Base-by-base conservation (phyloP, 2,888 invertebrate species). In the Sphecodes monilicornis region DNA sequence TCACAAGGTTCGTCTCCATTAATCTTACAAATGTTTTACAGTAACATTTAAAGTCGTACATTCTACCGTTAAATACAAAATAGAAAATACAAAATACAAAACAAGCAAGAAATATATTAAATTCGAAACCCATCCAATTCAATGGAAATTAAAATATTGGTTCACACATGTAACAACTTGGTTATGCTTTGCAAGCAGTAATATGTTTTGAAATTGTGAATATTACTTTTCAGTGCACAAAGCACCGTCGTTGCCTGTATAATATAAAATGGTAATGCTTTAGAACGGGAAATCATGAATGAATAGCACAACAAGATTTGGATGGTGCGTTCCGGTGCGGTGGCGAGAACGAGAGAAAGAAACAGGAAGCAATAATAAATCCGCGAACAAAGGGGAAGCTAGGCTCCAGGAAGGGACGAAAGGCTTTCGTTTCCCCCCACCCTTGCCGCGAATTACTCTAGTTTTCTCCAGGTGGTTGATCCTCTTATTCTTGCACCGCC, bases 401-500 rank as follows among this genome's bases (percentile, higher is more conserved):
- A 8, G 18, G 16, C 32, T 18, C 32, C 32, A 6, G 29, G 32
- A 64, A 64, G 32, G 32, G 64, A 18, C 64, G 64, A 64, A 64
- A 66, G 36, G 66, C 66, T 66, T 36, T 36, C 66, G 8, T 11
- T 36, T 36, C 66, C 36, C 29, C 6, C 6, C 22, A 11, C 36
- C 57, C 57, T 6, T n/a, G 16, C 26, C 57, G 6, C n/a, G 69
- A 74, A 75, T 79, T 77, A 54, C 57, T 74, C 77, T 32, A 83
- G 73, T 78, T 81, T 84, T 79, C 74, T 79, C 84, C 84, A 77
- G 80, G 11, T 85, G 86, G 85, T 72, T 69, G 85, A 76, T 82
- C 76, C 85, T 80, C 85, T 86, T 86, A 86, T 85, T 75, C 76
- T 57, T 26, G 29, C 22, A 68, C 66, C 74, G 66, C 50, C 84